A percentile compares a stretch with the other conserved stretches of the same genome.
These are phyloP conservation scores for Ascidia mentula DNA, from an alignment of 23 tunicate genomes.

Conservation along the genomic window DNA sequence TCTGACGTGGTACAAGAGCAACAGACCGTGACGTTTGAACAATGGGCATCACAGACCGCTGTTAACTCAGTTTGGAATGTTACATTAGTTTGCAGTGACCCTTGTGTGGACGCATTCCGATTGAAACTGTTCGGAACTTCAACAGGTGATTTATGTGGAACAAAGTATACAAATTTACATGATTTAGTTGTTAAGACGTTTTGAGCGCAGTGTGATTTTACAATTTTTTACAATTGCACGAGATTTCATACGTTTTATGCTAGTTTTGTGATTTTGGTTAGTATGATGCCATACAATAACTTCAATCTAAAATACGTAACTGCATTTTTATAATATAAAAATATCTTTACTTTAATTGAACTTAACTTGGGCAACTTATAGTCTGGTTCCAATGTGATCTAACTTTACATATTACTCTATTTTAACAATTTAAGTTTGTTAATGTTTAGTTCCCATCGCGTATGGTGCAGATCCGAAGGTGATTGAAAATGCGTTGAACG, in stretches of 20 bases:
- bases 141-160: too few relatives aligned
- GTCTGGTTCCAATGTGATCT: neutral
- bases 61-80: conserved; percentile 11
- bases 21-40: conserved; percentile 21
- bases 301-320: too few relatives aligned
- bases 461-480: neutral
- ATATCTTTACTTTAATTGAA: too few relatives aligned
- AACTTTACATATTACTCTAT: neutral
- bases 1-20: conserved; percentile 20
- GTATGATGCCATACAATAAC: too few relatives aligned
- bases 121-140: conserved; percentile 15
- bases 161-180: too few relatives aligned
- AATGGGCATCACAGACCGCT: conserved; percentile 25
- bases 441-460: conserved; percentile 13
- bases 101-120: conserved; percentile 16
- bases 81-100: neutral
- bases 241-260: too few relatives aligned
- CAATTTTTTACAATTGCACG: too few relatives aligned
- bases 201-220: too few relatives aligned
- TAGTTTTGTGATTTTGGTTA: too few relatives aligned
- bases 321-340: too few relatives aligned
- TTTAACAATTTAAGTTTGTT: neutral
- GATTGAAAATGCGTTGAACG: conserved; percentile 5
- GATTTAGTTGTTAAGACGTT: too few relatives aligned
- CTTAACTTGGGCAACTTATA: too few relatives aligned